Evolutionary conservation across 1,140 invertebrate genomes (phyloP).

Genomic region (Pseudoatta argentina): DNA sequence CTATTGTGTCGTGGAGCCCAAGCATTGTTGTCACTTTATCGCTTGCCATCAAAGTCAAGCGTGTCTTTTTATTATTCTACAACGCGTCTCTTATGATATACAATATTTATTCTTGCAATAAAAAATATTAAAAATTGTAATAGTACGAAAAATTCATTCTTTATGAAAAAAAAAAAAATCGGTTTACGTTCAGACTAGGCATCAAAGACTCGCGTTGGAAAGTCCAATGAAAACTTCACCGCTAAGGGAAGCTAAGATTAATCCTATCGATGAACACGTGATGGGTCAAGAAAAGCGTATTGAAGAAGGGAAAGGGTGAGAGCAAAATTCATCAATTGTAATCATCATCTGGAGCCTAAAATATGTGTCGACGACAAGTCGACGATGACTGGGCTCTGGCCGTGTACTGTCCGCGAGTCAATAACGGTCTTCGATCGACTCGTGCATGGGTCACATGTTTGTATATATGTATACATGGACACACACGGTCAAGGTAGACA

Average conservation of each 20-base stretch:
- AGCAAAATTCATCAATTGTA: conserved; percentile 21
- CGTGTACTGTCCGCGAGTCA: conserved; percentile 23
- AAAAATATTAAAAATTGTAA: conserved; percentile 1
- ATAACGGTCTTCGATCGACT: conserved; percentile 74
- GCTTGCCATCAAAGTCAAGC: not conserved
- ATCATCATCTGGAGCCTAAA: conserved; percentile 27
- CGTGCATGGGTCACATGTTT: conserved; percentile 18
- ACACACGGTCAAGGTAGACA: conserved; percentile 30
- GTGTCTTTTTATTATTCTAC: not conserved
- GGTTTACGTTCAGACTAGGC: not conserved
- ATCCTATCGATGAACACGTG: not conserved
- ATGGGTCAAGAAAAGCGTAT: not conserved
- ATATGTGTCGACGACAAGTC: conserved; percentile 16
- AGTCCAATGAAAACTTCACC: not conserved
- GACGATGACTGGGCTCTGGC: conserved; percentile 31
- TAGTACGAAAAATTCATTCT: not conserved
- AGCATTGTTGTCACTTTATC: conserved; percentile 62
- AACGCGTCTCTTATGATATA: not conserved
- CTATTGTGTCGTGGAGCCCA: not conserved
- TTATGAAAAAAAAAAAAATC: not conserved
- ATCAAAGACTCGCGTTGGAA: not conserved
- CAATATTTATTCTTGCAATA: not conserved
- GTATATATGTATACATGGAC: not conserved
- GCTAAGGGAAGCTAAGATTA: not conserved
- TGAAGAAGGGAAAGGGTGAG: conserved; percentile 15